phyloP scores from a whole-genome alignment of 1,140 invertebrate genomes.

The Centruroides sculpturatus region DNA sequence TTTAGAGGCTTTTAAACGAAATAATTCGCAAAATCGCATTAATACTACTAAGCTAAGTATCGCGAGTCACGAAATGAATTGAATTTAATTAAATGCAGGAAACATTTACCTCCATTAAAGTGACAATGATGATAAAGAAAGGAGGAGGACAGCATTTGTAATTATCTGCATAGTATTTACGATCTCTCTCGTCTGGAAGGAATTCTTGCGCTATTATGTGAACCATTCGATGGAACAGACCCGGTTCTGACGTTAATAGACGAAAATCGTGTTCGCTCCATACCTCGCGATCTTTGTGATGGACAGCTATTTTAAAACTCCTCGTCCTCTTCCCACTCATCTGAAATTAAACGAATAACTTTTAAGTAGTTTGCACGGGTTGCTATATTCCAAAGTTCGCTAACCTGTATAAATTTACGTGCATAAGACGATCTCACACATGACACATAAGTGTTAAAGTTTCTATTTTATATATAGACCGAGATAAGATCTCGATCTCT shows the following conservation, averaged over 20 bases:
- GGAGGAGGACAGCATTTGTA: conserved; percentile 93
- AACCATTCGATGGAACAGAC: conserved; percentile 61
- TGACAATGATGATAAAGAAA: conserved; percentile 83
- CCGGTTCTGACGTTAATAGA: conserved; percentile 40
- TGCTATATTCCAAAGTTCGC: too few relatives aligned
- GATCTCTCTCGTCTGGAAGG: conserved; percentile 81
- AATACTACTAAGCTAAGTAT: too few relatives aligned
- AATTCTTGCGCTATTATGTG: conserved; percentile 82
- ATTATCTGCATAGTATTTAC: conserved; percentile 89
- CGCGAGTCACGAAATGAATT: too few relatives aligned
- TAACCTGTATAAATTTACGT: too few relatives aligned
- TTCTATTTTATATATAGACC: too few relatives aligned
- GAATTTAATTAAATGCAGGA: not conserved
- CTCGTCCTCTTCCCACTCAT: conserved; percentile 87
- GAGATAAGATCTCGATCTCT: too few relatives aligned
- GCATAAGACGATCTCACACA: too few relatives aligned
- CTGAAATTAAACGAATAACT: conserved; percentile 39
- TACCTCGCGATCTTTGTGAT: conserved; percentile 77
- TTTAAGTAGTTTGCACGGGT: not conserved
- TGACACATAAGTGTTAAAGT: too few relatives aligned
- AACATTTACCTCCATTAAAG: conserved; percentile 64
- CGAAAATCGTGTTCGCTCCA: conserved; percentile 85
- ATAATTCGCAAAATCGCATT: too few relatives aligned
- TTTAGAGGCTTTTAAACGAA: too few relatives aligned
- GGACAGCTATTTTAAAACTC: conserved; percentile 89